Base-by-base conservation (phyloP, 1,140 invertebrate species). In the Micrasema minimum region DNA sequence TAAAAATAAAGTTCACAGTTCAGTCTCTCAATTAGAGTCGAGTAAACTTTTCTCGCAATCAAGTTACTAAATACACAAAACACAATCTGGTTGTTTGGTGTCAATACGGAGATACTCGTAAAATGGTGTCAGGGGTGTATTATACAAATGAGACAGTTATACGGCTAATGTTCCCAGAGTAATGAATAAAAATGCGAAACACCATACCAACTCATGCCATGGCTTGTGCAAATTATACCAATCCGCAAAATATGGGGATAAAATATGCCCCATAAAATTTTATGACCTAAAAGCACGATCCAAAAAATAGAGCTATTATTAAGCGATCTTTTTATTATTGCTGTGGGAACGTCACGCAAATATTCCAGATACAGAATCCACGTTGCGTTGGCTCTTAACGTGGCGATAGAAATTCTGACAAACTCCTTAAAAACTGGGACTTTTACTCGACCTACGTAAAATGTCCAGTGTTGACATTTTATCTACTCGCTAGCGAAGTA, bases 221-320 rank as follows among this genome's bases (percentile, higher is more conserved):
- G 18, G 53, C 31, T 35, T 22, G 11, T 57, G 38, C 48, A 48
- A 65, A 65, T 48, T 48, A 65, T 50, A 48, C 43, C 62, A 65
- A 65, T 65, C 45, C 62, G 5, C 62, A 50, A 50, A 65, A 65
- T 65, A 65, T 65, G 62, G 62, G 31, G 62, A 65, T 65, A 50
- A 65, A 65, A 50, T 65, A 50, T 65, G 22, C 43, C 26, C 38
- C 38, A 50, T 65, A 65, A 65, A 65, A 65, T 65, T 65, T 65
- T 65, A 65, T 16, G 62, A 43, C 22, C 22, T 35, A 22, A 65
- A 48, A 65, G 62, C 62, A 65, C 26, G 62, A 65, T 65, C 62
- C 43, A 65, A 65, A 65, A 65, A 65, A 65, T 65, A 65, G 62
- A 48, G 62, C 62, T 65, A 65, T 65, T 65, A 65, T 65, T 48